phyloP scores from a whole-genome alignment of 2,113 vertebrate species.

The Puntigrus tetrazona region DNA sequence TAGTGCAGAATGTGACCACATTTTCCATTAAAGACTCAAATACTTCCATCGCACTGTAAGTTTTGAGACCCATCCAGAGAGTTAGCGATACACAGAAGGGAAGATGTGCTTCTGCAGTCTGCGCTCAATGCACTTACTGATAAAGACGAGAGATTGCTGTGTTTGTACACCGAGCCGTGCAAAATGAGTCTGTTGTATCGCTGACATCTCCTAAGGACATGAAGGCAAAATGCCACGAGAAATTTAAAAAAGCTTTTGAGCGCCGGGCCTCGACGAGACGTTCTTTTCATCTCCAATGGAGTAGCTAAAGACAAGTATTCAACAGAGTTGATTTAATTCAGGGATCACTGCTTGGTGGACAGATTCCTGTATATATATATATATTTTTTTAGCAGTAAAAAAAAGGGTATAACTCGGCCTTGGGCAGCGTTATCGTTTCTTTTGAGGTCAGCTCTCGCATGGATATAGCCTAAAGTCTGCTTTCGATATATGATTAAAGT shows the following conservation, averaged over 20 bases:
- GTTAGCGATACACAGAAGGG: not conserved
- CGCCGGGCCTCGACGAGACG: not conserved
- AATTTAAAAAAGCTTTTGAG: not conserved
- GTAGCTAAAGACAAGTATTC: not conserved
- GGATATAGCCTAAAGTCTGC: not conserved
- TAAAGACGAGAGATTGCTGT: not conserved
- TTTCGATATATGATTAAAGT: not conserved
- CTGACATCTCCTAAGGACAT: slow-evolving; percentile 5
- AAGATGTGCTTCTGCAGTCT: not conserved
- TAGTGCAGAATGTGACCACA: not conserved
- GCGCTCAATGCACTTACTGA: not conserved
- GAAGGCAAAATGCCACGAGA: not conserved
- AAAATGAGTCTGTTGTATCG: not conserved
- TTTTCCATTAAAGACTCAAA: not conserved
- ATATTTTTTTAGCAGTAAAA: not conserved
- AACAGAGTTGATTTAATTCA: slow-evolving; percentile 18
- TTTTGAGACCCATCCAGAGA: not conserved
- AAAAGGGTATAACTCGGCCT: not conserved
- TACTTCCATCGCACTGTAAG: not conserved
- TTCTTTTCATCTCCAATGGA: not conserved
- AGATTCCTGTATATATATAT: not conserved
- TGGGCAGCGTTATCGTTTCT: not conserved
- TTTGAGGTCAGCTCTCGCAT: not conserved
- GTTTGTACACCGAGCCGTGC: not conserved
- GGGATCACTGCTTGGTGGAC: not conserved